A percentile compares a stretch with the other conserved stretches of the same genome.
These are phyloP conservation scores for Platycercus adscitus DNA, from an alignment of 2,113 vertebrate species.

Conservation along the genomic window DNA sequence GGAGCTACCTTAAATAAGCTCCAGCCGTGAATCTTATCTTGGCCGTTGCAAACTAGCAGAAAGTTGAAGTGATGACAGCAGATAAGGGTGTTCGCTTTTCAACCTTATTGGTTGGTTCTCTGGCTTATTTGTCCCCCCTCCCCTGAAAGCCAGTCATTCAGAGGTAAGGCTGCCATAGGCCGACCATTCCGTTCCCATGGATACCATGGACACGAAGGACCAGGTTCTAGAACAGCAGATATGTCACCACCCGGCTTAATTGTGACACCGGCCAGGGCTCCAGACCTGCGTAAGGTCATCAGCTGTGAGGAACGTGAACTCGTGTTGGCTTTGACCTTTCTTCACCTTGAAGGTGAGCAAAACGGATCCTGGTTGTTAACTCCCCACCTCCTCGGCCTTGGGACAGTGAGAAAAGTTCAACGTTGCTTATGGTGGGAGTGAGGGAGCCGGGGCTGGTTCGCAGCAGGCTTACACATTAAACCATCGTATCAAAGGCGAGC, in stretches of 20 bases:
- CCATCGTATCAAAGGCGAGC: neutral
- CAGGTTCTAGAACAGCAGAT: neutral
- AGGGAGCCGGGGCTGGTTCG: neutral
- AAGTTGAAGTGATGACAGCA: conserved; percentile 74
- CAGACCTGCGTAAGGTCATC: neutral
- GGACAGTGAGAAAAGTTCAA: conserved; percentile 37
- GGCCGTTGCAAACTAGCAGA: conserved; percentile 70
- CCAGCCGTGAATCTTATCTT: conserved; percentile 61
- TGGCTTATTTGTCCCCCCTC: neutral
- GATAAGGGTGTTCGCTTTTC: conserved; percentile 69
- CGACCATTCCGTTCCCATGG: accelerated
- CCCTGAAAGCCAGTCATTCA: conserved; percentile 44
- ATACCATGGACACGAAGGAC: neutral
- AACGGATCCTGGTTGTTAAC: neutral
- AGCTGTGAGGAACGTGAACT: neutral
- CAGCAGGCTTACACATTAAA: conserved; percentile 56
- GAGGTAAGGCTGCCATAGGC: neutral
- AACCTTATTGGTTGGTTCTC: conserved; percentile 63
- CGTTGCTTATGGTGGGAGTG: neutral
- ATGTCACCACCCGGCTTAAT: neutral
- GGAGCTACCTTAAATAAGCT: conserved; percentile 71
- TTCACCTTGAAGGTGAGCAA: conserved; percentile 32
- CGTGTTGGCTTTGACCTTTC: conserved; percentile 29
- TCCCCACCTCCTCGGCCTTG: neutral
- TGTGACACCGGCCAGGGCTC: neutral